phyloP scores from a whole-genome alignment of 2,888 invertebrate genomes.

The Ennomos fuscantarius region DNA sequence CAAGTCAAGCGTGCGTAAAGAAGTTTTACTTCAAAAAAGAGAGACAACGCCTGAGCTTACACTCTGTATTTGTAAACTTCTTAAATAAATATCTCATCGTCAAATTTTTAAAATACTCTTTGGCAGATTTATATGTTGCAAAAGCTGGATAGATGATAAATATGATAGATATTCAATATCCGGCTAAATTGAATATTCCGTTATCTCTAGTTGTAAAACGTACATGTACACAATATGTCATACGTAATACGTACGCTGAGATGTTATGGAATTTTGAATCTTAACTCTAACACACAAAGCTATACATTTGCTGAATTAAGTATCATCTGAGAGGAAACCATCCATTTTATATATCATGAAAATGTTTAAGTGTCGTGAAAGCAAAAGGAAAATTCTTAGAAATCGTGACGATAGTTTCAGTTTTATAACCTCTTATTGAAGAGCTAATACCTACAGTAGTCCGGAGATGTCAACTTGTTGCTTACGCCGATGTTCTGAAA shows the following conservation, averaged over 20 bases:
- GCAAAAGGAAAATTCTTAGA: conserved; percentile 19
- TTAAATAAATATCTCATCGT: too few relatives aligned
- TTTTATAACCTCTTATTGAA: conserved; percentile 1
- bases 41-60: too few relatives aligned
- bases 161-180: neutral
- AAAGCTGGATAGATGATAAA: too few relatives aligned
- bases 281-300: conserved; percentile 13
- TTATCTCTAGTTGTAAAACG: conserved; percentile 15
- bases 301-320: neutral
- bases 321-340: conserved; percentile 11
- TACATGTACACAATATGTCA: neutral
- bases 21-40: too few relatives aligned
- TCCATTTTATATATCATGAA: conserved; percentile 26
- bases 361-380: conserved; percentile 25
- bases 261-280: conserved; percentile 12
- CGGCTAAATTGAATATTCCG: neutral
- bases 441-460: too few relatives aligned
- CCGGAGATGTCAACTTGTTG: too few relatives aligned
- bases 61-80: too few relatives aligned
- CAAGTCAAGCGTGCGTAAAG: too few relatives aligned
- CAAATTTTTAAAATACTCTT: too few relatives aligned
- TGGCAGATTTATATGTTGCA: too few relatives aligned
- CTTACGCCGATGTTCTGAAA: too few relatives aligned
- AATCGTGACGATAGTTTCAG: conserved; percentile 3
- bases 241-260: conserved; percentile 6